phyloP scores from a whole-genome alignment of 2,113 vertebrate species.

The Oryzias melastigma region DNA sequence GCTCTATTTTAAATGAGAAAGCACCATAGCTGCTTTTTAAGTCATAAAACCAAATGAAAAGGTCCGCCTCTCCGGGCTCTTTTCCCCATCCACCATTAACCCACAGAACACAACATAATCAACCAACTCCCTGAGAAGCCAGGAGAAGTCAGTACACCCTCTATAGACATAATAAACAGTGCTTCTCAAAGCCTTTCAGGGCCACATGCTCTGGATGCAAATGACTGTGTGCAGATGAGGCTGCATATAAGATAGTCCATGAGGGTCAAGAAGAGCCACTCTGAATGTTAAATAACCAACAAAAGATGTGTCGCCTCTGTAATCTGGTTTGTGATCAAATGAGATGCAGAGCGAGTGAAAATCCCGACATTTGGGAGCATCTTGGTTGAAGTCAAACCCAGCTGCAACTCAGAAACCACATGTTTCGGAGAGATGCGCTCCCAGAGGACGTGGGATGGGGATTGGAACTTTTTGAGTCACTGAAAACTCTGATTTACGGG shows the following conservation, averaged over 20 bases:
- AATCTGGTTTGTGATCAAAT: slow-evolving; percentile 9
- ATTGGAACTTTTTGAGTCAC: slow-evolving; percentile 26
- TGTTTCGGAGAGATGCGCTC: slow-evolving; percentile 27
- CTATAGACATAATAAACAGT: slow-evolving; percentile 48
- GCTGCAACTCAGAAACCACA: slow-evolving; percentile 16
- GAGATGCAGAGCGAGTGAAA: slow-evolving; percentile 12
- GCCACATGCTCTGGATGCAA: slow-evolving; percentile 13
- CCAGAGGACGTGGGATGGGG: slow-evolving; percentile 30
- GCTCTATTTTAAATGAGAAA: slow-evolving; percentile 17
- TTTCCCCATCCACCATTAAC: slow-evolving; percentile 24
- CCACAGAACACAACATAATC: slow-evolving; percentile 52
- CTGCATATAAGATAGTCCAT: background rate
- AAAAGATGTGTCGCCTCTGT: slow-evolving; percentile 1
- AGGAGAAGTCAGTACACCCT: slow-evolving; percentile 36
- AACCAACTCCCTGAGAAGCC: slow-evolving; percentile 29
- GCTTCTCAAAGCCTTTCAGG: slow-evolving; percentile 16
- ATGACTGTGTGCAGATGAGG: slow-evolving; percentile 9
- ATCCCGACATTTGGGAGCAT: slow-evolving; percentile 19
- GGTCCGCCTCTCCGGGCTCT: slow-evolving; percentile 1
- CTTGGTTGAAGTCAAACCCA: slow-evolving; percentile 10
- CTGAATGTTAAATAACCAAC: slow-evolving; percentile 18
- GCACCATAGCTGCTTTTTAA: slow-evolving; percentile 21
- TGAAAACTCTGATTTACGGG: slow-evolving; percentile 60
- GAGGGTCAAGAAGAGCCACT: slow-evolving; percentile 3
- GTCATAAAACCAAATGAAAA: slow-evolving; percentile 46